Conservation (phyloP, 2,113 vertebrate genomes). For the Psammodynastes pulverulentus region DNA sequence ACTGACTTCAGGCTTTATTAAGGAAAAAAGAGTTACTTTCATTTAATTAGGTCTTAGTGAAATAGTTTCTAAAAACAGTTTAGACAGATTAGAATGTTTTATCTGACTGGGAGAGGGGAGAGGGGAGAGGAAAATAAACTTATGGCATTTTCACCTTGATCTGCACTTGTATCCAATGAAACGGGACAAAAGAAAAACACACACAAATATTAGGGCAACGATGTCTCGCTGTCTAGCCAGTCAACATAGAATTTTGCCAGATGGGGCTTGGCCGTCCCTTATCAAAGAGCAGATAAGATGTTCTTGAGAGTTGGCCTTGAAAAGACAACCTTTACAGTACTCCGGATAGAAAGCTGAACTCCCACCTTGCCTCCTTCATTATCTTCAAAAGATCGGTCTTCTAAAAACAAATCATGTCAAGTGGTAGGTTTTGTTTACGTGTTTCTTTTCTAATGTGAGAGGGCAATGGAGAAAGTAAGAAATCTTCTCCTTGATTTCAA, state of each 20-base stretch:
- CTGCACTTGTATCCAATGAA: not conserved
- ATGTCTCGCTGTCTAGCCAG: not conserved
- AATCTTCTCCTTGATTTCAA: not conserved
- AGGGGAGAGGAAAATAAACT: not conserved
- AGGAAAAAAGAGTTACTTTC: not conserved
- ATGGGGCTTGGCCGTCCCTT: not conserved
- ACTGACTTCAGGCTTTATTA: not conserved
- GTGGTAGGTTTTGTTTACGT: not conserved
- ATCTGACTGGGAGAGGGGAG: not conserved
- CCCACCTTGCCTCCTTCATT: not conserved
- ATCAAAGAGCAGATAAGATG: not conserved
- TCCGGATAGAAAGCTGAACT: not conserved
- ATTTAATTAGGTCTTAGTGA: not conserved
- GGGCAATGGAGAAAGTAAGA: not conserved
- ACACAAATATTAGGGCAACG: not conserved
- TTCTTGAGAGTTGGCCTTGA: not conserved
- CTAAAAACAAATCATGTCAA: not conserved
- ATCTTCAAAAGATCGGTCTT: not conserved
- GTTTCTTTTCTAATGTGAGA: not conserved
- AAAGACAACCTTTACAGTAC: not conserved
- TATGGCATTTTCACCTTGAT: not conserved
- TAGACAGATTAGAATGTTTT: not conserved
- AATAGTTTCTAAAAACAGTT: not conserved
- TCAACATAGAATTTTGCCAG: not conserved
- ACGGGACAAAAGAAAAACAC: not conserved